Base-by-base conservation (phyloP, 2,797 vertebrate genomes). In the Picus viridis region DNA sequence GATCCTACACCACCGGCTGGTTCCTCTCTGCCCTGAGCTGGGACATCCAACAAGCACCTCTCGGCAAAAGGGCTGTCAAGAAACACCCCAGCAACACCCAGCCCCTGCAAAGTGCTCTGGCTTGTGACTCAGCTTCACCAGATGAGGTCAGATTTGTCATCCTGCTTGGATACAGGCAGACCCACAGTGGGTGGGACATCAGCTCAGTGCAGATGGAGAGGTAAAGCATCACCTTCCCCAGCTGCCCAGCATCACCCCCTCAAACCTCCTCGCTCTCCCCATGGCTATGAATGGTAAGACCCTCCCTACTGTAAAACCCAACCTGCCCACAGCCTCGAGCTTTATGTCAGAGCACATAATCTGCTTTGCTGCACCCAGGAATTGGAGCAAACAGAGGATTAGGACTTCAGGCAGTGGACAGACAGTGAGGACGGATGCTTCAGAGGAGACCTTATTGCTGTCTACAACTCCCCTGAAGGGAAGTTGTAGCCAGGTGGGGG, bases 71-170 rank as follows among this genome's bases (percentile, higher is more conserved):
- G n/a, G 17, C 51, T 51, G 59, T 23, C 41, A 22, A 56, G 63
- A 41, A 68, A 30, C 32, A 78, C 51, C 59, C 5, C 77, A 78
- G 84, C 72, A 63, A 12, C 36, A 5, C 47, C 57, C 29, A 24
- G 26, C 8, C 14, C 20, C 41, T 32, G 6, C 17, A 0, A 27
- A 63, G 58, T 0, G 13, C n/a, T 69, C 63, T 70, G 2, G 6
- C 27, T 81, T 6, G 0, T 30, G 36, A 51, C 24, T 61, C 12
- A 0, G 41, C 26, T 39, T 49, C 8, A 4, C 0, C 2, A 51
- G 45, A 70, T 2, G 1, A 47, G 32, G 61, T 10, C 8, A 4
- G 0, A 39, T n/a, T 71, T 81, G 39, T 81, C 87, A 83, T 12
- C n/a, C 39, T 65, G 0, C 36, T 24, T 47, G 41, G 51, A 90